Evolutionary conservation across 2,797 vertebrate species (phyloP), one percentile per base, ranked within the genome.

Genomic region (Prionace glauca): DNA sequence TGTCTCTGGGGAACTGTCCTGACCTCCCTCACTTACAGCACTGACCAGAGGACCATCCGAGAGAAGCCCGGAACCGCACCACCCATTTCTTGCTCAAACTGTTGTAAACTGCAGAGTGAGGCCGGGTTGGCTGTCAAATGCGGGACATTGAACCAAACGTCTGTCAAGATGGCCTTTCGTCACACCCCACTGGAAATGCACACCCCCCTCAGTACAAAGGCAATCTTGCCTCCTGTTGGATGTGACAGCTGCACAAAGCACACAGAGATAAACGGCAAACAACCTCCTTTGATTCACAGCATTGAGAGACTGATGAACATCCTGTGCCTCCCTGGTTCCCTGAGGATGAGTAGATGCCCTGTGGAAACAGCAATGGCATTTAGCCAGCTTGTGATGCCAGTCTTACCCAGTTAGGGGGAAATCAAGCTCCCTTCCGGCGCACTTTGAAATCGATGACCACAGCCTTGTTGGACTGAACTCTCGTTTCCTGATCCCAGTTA

Each of bases 1-100:
- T 98, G 98, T 96, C 97, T 99, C 10, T 98, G 98, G 98, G 97
- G 98, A 95, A 98, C 98, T 0, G 41, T 98, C 62, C 97, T 99
- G 29, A 97, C 98, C 0, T 97, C 98, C 0, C 96, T 98, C 92
- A 97, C 97, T 95, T 98, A 97, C 94, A 95, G 95, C 0, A 96
- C 97, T 11, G 95, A 96, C 0, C 26, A 96, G 88, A 7, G 29
- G 96, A 96, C 84, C 96, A 96, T 32, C 1, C 95, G 65, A 95
- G 69, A 74, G 5, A 95, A 32, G 9, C 96, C 95, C 96, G 96
- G 93, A 67, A 96, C 65, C 56, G 56, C 14, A 20, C 36, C 95
- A 96, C 96, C 97, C 96, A 96, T 96, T 62, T 96, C 96, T 96
- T 98, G 97, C 95, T 97, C 97, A 0, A 96, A 97, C 94, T 98